Base-by-base conservation (phyloP, 1,140 invertebrate genomes). In the Diorhabda elongata region DNA sequence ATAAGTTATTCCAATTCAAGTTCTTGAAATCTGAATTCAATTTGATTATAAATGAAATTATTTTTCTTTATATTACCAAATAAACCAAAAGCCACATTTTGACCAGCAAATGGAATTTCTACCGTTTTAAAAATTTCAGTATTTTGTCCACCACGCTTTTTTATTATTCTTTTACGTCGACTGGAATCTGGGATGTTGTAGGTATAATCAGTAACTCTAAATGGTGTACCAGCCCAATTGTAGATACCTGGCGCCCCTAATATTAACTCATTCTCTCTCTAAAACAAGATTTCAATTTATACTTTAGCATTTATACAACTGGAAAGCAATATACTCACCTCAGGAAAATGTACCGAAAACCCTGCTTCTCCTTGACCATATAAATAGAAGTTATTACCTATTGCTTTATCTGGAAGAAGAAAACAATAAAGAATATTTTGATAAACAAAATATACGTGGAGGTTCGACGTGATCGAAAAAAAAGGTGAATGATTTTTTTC, bases 221-320 rank as follows among this genome's bases (percentile, higher is more conserved):
- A 66, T 11, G 71, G 43, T 5, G 73, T 72, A 8, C 84, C 83
- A 60, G 77, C 78, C 81, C 80, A 84, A 52, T 80, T 78, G 44
- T 71, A 77, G n/a, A 81, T 62, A 42, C 83, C 83, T 3, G 83
- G 84, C 61, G 76, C 77, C 4, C 84, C 84, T 3, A 84, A 62
- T 42, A 82, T 58, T 4, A 81, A 58, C 60, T 79, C 69, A 42
- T 78, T 69, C n/a, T 73, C 45, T 3, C 68, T 64, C 43, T 73
- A 47, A 42, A 70, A 57, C 42, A 45, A 67, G 61, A 68, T 56
- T 56, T 6, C n/a, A 56, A n/a, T n/a, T 56, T 56, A 56, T n/a
- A 56, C 5, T 56, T 7, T 56, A n/a, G 2, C 5, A 56, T 56
- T 7, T 56, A 7, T 56, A 56, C 2, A 2, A 7, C 52, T n/a